Conservation (phyloP, 2,113 vertebrate species). For the Amblyopsis rosae region DNA sequence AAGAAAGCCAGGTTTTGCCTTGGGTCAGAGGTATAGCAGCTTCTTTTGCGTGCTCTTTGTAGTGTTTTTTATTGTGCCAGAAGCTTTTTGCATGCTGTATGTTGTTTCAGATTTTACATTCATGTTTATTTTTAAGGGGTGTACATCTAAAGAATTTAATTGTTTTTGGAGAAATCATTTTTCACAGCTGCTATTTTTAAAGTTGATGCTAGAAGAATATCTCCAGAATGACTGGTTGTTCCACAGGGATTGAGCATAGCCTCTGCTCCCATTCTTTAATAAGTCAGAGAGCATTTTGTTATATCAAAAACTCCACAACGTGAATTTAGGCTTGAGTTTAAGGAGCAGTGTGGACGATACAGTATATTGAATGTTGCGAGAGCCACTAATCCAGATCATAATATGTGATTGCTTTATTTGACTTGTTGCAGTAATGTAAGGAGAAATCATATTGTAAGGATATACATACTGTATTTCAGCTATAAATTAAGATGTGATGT, state of each 20-base stretch:
- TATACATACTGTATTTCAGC: neutral
- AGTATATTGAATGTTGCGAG: slow-evolving; percentile 5
- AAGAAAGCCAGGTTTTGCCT: slow-evolving; percentile 70
- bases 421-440: neutral
- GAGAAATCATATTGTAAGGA: neutral
- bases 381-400: too few relatives aligned
- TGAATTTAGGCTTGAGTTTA: slow-evolving; percentile 22
- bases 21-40: slow-evolving; percentile 77
- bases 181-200: slow-evolving; percentile 80
- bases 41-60: slow-evolving; percentile 51
- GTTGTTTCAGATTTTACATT: slow-evolving; percentile 73
- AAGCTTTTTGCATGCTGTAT: slow-evolving; percentile 81
- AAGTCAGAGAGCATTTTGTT: slow-evolving; percentile 43
- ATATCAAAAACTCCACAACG: slow-evolving; percentile 26
- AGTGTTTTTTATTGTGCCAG: slow-evolving; percentile 63
- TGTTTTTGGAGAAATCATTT: slow-evolving; percentile 84
- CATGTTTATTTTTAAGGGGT: slow-evolving; percentile 81
- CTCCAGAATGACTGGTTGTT: slow-evolving; percentile 79
- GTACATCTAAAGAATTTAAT: slow-evolving; percentile 80
- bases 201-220: slow-evolving; percentile 74
- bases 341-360: slow-evolving; percentile 6
- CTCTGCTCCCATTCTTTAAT: slow-evolving; percentile 60
- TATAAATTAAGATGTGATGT: neutral
- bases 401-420: slow-evolving; percentile 2
- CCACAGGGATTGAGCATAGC: slow-evolving; percentile 74